Evolutionary conservation across 2,797 vertebrate genomes (phyloP).

Genomic region (Macrochelys suwanniensis): DNA sequence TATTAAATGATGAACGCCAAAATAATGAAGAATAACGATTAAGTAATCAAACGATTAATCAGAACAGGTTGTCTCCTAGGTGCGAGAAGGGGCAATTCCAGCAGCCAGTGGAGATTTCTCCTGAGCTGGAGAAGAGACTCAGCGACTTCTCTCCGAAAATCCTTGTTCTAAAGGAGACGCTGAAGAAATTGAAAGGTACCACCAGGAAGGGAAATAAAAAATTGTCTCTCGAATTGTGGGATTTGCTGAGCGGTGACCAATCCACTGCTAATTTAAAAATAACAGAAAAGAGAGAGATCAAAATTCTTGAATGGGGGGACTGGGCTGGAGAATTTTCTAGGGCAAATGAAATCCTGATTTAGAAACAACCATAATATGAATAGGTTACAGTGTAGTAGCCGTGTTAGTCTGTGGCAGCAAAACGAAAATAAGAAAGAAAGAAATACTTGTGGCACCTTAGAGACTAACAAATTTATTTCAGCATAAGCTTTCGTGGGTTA

Average conservation of each 20-base stretch:
- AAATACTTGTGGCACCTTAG: too few relatives aligned
- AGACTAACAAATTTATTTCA: too few relatives aligned
- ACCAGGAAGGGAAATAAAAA: not conserved
- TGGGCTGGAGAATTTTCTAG: not conserved
- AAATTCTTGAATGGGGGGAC: not conserved
- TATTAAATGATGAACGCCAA: not conserved
- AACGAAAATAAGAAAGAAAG: too few relatives aligned
- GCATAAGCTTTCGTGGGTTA: too few relatives aligned
- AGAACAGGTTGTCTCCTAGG: not conserved
- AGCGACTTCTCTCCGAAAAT: not conserved
- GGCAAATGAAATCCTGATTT: not conserved
- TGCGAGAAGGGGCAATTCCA: not conserved
- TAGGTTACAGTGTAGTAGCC: too few relatives aligned
- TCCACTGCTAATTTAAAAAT: not conserved
- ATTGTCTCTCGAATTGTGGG: not conserved
- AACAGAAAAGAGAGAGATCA: too few relatives aligned
- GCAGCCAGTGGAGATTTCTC: not conserved
- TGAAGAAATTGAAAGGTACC: constrained; percentile 11
- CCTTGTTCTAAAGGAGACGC: not conserved
- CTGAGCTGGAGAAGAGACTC: not conserved
- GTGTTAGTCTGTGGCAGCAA: too few relatives aligned
- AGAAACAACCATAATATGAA: too few relatives aligned
- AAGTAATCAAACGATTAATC: too few relatives aligned
- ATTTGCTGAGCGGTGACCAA: not conserved
- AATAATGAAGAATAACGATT: not conserved